Conservation (phyloP, 2,797 vertebrate species). For the Harpagifer antarcticus region DNA sequence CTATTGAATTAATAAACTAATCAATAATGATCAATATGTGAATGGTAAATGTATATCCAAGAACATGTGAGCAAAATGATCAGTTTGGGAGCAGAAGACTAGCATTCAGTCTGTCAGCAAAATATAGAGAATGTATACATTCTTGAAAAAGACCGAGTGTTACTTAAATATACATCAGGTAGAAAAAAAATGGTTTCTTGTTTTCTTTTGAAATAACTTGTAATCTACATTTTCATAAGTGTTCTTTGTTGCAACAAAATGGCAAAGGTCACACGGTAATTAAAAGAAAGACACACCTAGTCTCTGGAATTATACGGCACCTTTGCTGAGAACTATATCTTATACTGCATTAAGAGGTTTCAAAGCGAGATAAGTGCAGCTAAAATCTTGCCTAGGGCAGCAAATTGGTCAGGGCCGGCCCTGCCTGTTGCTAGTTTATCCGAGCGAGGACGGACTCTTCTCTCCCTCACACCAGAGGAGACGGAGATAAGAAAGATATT, state of each 20-base stretch:
- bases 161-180: too few species aligned
- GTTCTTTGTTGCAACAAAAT: not conserved
- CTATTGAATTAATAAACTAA: not conserved
- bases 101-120: not conserved
- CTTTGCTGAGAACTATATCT: not conserved
- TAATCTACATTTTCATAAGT: too few species aligned
- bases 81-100: not conserved
- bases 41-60: not conserved
- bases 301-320: conserved; percentile 4
- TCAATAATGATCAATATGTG: not conserved
- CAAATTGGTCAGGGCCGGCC: too few species aligned
- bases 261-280: not conserved
- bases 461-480: too few species aligned
- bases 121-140: not conserved
- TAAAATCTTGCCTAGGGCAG: too few species aligned
- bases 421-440: too few species aligned
- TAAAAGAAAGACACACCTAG: not conserved
- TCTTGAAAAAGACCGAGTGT: too few species aligned
- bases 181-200: too few species aligned
- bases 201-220: not conserved
- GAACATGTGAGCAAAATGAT: not conserved
- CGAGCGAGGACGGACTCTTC: too few species aligned
- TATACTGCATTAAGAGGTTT: not conserved
- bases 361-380: not conserved
- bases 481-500: too few species aligned